Evolutionary conservation across 2,797 vertebrate genomes (phyloP).

Genomic region (Coregonus ussuriensis): DNA sequence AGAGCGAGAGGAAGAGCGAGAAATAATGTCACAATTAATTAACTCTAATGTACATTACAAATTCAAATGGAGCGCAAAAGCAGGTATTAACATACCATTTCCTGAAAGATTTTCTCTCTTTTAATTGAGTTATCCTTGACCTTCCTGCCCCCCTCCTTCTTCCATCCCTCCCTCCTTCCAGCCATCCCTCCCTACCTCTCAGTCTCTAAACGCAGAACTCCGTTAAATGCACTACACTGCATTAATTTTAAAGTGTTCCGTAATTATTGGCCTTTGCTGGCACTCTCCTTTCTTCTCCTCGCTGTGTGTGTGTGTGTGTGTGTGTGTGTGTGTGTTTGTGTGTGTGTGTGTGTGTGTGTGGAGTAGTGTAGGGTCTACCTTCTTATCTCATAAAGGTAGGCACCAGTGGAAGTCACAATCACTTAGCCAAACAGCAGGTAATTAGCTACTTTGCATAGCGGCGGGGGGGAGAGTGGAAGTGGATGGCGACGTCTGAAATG

Average conservation of each 20-base stretch:
- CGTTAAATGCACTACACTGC: conserved; percentile 77
- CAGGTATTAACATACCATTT: conserved; percentile 64
- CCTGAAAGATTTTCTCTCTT: conserved; percentile 68
- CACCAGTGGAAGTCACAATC: conserved; percentile 70
- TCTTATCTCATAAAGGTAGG: conserved; percentile 63
- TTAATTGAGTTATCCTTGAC: conserved; percentile 80
- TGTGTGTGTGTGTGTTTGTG: conserved; percentile 9
- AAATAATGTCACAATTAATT: conserved; percentile 35
- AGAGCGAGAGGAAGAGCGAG: conserved; percentile 33
- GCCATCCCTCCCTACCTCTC: background rate
- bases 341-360: background rate
- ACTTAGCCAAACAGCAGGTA: conserved; percentile 74
- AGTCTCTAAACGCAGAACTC: conserved; percentile 73
- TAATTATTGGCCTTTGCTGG: conserved; percentile 67
- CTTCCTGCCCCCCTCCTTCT: conserved; percentile 35
- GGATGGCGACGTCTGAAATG: background rate
- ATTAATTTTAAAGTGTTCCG: conserved; percentile 74
- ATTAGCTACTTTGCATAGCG: conserved; percentile 68
- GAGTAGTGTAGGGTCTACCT: conserved; percentile 51
- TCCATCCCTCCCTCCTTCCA: background rate
- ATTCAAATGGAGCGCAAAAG: conserved; percentile 51
- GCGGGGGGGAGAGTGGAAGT: conserved; percentile 7
- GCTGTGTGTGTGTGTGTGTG: no score
- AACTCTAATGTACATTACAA: conserved; percentile 37
- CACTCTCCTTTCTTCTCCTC: conserved; percentile 60